Evolutionary conservation across 2,797 vertebrate species (phyloP), one percentile per base, ranked within the genome.

Genomic region (Setipinna tenuifilis): DNA sequence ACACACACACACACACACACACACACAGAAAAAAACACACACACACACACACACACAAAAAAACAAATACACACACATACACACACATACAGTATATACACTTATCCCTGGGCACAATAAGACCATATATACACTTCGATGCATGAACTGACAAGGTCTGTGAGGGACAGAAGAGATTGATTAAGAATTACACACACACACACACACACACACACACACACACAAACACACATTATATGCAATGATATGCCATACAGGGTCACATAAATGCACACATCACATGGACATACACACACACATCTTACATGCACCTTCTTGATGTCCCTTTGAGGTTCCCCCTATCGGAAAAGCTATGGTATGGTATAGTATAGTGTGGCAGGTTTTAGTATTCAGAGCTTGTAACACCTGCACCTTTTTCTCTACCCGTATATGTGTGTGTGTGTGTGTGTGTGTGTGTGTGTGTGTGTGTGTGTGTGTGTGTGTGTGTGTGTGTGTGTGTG

Each of bases 381-480:
- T 12, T 35, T 75, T 75, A 75, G 65, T 35, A 75, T 75, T 75
- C 68, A 75, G 68, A 41, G 68, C 12, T 31, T 35, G 28, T 75
- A 14, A 75, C 68, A 75, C 28, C 65, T 0, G 16, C 10, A 11
- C 10, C n/a, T 62, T 9, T 28, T 21, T 28, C 61, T 65, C 61
- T 31, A 35, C 50, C 50, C 50, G 50, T 10, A 7, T 54, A 7
- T 54, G 50, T 54, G 50, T 14, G 50, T 54, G 50, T 54, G 50
- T 54, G 50, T 54, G 7, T 54, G 50, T 54, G 50, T 54, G 50
- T 54, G 50, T 3, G 50, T 9, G 50, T 54, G 50, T 54, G 50
- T 9, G 50, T 54, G 50, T 54, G 50, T 41, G 35, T 41, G 35
- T 41, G 5, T 41, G 50, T 54, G 50, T 54, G 50, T 54, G 50